Evolutionary conservation across 2,888 invertebrate genomes (phyloP), one percentile per base, ranked within the genome.

Genomic region (Dryocosmus kuriphilus): DNA sequence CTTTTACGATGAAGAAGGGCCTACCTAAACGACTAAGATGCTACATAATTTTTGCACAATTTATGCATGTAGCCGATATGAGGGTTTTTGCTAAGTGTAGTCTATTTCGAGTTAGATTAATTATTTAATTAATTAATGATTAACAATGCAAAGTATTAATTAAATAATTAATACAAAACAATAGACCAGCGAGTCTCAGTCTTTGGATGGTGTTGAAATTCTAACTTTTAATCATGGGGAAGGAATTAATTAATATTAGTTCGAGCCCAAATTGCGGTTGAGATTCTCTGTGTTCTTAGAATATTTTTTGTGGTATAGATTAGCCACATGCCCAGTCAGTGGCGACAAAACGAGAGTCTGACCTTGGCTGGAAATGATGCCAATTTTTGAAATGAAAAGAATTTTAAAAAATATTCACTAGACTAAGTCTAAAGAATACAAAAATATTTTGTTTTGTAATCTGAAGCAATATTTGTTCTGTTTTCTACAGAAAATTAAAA

Each of bases 1-100:
- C 86, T 88, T 88, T 83, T 85, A 76, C 76, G 77, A 81, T 65
- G 65, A 83, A 83, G 78, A 85, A 84, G 79, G 83, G 86, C 85
- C 85, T 86, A 86, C 55, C 75, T 83, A 81, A 81, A 83, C 76
- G 77, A 77, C 83, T 82, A 85, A 82, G 80, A 87, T 81, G 84
- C 84, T 84, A 85, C 79, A 82, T 86, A 30, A 71, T 85, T 86
- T 88, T 88, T 87, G 85, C 85, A 86, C 85, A 84, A 87, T 87
- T 87, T 87, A 85, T 87, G 86, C 86, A 83, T 85, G 80, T 86
- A 86, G 85, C 82, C 78, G 79, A 85, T 83, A 83, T 78, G 79
- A 85, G 75, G 77, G 76, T 85, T 85, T 86, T 86, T 84, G 84
- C 84, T 84, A 85, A 83, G 74, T 77, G 76, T 79, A 76, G 74